Evolutionary conservation across 92 coral and sea anemone species (phyloP).

Genomic region (Hydrozoanthus gracilis): DNA sequence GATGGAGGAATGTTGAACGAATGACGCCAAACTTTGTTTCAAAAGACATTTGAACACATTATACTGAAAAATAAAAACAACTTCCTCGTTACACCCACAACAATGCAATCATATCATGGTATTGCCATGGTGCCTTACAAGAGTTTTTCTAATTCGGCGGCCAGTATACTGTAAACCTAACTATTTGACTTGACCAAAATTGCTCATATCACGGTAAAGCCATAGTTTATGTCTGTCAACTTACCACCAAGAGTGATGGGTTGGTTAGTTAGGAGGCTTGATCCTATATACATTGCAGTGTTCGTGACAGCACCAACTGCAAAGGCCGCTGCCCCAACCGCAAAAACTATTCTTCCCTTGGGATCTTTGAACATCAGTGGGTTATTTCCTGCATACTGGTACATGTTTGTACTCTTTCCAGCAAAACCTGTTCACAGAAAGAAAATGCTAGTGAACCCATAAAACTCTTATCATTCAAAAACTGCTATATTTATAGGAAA

Average conservation of each 20-base stretch:
- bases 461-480: not conserved
- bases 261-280: not conserved
- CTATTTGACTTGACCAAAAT: not conserved
- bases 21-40: too few relatives aligned
- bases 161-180: too few relatives aligned
- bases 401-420: constrained; percentile 72
- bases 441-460: not conserved
- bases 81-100: too few relatives aligned
- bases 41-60: too few relatives aligned
- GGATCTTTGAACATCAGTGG: constrained; percentile 76
- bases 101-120: too few relatives aligned
- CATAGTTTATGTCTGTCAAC: not conserved
- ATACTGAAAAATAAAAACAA: too few relatives aligned
- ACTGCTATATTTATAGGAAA: not conserved
- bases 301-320: constrained; percentile 26
- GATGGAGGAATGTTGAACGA: too few relatives aligned
- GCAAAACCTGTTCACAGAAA: constrained; percentile 43
- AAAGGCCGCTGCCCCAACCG: constrained; percentile 44
- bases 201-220: not conserved
- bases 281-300: constrained; percentile 19
- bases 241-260: constrained; percentile 32
- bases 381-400: constrained; percentile 74
- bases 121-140: too few relatives aligned
- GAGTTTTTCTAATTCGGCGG: too few relatives aligned
- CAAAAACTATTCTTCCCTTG: constrained; percentile 54